Percentiles rank a stretch among this genome's conserved stretches.
These are phyloP conservation scores for Morone chrysops DNA, from an alignment of 2,113 vertebrate genomes.

Conservation along the genomic window DNA sequence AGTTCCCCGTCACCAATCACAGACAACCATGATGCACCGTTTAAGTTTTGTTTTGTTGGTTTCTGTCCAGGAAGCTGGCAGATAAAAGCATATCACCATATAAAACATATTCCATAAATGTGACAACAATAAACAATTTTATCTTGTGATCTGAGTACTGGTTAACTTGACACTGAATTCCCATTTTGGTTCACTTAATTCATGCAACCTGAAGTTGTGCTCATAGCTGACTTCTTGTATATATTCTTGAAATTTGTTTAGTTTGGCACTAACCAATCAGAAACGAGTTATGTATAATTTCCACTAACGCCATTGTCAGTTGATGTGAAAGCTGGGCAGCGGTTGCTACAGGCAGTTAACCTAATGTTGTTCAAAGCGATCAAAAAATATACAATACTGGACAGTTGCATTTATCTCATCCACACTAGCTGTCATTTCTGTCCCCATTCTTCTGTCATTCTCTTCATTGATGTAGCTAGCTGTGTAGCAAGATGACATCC, in stretches of 20 bases:
- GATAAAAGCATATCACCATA: too few species aligned
- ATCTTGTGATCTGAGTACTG: neutral
- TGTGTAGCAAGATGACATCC: neutral
- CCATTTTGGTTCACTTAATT: neutral
- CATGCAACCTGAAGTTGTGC: neutral
- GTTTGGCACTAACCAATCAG: neutral
- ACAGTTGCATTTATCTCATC: too few species aligned
- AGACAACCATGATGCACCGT: neutral
- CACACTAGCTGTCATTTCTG: too few species aligned
- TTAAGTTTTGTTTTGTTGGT: neutral
- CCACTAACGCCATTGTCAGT: neutral
- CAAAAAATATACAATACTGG: too few species aligned
- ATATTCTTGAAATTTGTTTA: neutral
- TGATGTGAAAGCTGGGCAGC: neutral
- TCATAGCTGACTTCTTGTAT: neutral
- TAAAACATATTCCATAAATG: too few species aligned
- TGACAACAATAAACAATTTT: neutral
- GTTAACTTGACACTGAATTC: neutral
- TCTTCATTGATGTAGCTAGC: neutral
- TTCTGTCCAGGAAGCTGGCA: neutral
- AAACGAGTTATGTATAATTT: neutral
- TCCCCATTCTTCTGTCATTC: neutral
- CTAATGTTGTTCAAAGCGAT: neutral
- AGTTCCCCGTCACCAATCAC: conserved; percentile 7
- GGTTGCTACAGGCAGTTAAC: neutral